Conservation (phyloP, 1,140 invertebrate genomes). For the Wiebesia pumilae region DNA sequence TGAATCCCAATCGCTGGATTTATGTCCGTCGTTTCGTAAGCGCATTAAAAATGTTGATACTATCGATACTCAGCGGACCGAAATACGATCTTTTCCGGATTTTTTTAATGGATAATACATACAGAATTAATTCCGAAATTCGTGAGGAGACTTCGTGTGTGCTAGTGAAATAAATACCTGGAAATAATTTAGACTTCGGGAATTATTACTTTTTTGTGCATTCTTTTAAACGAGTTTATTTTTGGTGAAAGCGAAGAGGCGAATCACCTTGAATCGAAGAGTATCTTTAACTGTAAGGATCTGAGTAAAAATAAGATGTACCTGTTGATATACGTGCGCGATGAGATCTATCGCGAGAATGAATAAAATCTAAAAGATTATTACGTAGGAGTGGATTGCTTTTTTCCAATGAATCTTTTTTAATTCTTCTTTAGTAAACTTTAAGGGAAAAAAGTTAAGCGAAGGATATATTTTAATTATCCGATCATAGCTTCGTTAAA, state of each 20-base stretch:
- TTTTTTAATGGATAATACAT: constrained; percentile 1
- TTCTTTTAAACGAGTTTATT: neutral
- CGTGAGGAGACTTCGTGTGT: neutral
- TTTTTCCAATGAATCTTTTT: neutral
- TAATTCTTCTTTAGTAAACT: neutral
- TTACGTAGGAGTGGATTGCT: neutral
- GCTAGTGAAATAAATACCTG: neutral
- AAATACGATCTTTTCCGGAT: neutral
- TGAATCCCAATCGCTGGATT: neutral
- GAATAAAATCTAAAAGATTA: no score
- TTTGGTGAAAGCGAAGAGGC: neutral
- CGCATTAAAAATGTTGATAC: constrained; percentile 16
- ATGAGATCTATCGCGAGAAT: neutral
- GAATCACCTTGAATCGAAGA: neutral
- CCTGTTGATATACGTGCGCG: constrained; percentile 4
- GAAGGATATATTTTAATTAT: no score
- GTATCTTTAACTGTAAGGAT: neutral
- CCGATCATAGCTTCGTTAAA: no score
- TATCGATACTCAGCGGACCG: neutral
- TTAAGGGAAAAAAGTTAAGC: neutral
- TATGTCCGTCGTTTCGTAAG: neutral
- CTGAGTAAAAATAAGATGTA: constrained; percentile 18
- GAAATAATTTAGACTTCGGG: neutral
- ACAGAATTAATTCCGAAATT: neutral
- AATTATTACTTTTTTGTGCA: neutral